Evolutionary conservation across 1,140 invertebrate genomes (phyloP), one percentile per base, ranked within the genome.

Genomic region (Plectus sambesii): DNA sequence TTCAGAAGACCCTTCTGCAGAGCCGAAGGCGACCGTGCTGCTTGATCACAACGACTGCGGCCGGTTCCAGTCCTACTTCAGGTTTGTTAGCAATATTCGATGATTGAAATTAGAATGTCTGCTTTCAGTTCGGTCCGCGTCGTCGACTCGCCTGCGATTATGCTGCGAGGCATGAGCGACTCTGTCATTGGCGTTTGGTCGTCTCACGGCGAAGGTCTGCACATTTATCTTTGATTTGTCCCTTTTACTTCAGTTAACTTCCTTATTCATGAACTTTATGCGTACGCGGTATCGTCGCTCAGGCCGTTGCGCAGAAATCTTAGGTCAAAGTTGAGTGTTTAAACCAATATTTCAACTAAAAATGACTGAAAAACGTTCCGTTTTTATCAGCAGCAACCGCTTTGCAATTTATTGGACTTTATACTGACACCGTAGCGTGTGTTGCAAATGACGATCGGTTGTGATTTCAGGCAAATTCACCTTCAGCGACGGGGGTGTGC

Each of bases 151-250:
- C 78, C 80, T 2, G 72, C 84, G 0, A 82, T 96, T 6, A 88
- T 94, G 86, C 73, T 94, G 41, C 70, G 75, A 55, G 84, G 79
- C 3, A 92, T 97, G 88, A 78, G 82, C 47, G 80, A 78, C 5
- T 81, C 82, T 2, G 73, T 82, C 0, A 73, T 94, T 22, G 90
- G 90, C 9, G 82, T 93, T 52, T 97, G 90, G 90, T 78, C 88
- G 22, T 87, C 89, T n/a, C 92, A 97, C 66, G 90, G 86, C 2
- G 90, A 97, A 77, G 92, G 90, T 61, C 76, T 77, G 51, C 47
- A 5, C 17, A 40, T 44, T 44, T 12, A 33, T 12, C 12, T 44
- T 44, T 15, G 42, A 15, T 17, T 27, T 48, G 22, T 42, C 0
- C 19, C 19, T 3, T 22, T 29, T 33, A 29, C 22, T 0, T 9